Percentiles rank a stretch among this genome's conserved stretches.
These are phyloP conservation scores for Aphelinus certus DNA, from an alignment of 1,140 invertebrate species.

Conservation along the genomic window DNA sequence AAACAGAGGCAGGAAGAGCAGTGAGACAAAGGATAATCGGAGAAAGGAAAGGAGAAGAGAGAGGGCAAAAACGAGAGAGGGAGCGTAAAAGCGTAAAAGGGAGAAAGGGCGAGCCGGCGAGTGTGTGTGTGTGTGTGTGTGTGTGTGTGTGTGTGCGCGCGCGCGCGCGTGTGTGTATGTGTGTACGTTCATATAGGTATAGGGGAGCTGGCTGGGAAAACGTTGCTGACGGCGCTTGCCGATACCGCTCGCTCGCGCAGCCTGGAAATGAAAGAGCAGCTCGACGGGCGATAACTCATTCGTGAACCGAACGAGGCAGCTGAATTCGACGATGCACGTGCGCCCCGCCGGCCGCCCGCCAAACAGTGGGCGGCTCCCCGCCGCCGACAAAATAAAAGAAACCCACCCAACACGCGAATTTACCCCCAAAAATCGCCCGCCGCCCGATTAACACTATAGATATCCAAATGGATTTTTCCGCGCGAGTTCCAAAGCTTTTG, in stretches of 20 bases:
- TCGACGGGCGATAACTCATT: constrained; percentile 66
- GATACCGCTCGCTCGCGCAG: constrained; percentile 48
- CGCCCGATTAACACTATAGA: constrained; percentile 21
- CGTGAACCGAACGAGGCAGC: constrained; percentile 65
- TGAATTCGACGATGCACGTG: constrained; percentile 64
- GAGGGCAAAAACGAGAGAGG: constrained; percentile 26
- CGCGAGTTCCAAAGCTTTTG: background rate
- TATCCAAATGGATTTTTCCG: background rate
- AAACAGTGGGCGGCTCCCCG: constrained; percentile 50
- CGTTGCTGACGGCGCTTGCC: constrained; percentile 56
- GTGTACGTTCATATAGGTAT: constrained; percentile 1
- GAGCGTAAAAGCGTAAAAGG: background rate
- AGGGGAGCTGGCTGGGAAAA: constrained; percentile 50
- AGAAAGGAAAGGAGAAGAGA: constrained; percentile 43
- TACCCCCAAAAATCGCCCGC: constrained; percentile 1
- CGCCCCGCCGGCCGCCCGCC: constrained; percentile 45
- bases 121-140: constrained; percentile 29
- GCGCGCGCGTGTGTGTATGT: background rate
- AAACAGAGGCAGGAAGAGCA: constrained; percentile 7
- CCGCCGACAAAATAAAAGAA: constrained; percentile 21
- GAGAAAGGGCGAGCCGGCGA: constrained; percentile 41
- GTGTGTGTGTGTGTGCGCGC: background rate
- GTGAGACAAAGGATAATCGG: constrained; percentile 7
- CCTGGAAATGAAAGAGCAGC: constrained; percentile 66
- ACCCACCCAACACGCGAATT: constrained; percentile 12